Evolutionary conservation across 1,140 invertebrate species (phyloP).

Genomic region (Musca domestica): DNA sequence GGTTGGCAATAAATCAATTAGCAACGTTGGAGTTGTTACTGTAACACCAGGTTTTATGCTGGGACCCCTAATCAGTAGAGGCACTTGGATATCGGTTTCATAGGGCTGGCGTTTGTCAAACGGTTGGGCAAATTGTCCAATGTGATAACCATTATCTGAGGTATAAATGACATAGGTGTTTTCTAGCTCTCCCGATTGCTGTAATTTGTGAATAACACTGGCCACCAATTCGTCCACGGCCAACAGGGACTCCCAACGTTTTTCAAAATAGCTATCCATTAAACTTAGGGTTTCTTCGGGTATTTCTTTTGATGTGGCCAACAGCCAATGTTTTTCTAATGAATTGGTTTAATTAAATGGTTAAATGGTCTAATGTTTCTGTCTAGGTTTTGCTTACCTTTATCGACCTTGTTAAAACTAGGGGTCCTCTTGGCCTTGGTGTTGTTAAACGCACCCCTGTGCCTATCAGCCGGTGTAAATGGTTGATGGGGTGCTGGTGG

Average conservation of each 20-base stretch:
- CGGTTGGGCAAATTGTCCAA: slow-evolving; percentile 83
- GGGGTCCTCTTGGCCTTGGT: slow-evolving; percentile 64
- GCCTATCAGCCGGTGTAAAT: slow-evolving; percentile 74
- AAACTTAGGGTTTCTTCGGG: slow-evolving; percentile 58
- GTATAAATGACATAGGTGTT: slow-evolving; percentile 81
- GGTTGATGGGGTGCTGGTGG: slow-evolving; percentile 83
- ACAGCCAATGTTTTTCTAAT: slow-evolving; percentile 76
- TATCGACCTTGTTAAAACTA: slow-evolving; percentile 68
- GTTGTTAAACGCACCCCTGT: slow-evolving; percentile 63
- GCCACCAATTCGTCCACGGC: slow-evolving; percentile 84
- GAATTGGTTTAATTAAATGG: slow-evolving; percentile 13
- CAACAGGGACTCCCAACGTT: slow-evolving; percentile 74
- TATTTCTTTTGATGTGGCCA: slow-evolving; percentile 66
- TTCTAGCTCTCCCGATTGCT: slow-evolving; percentile 59
- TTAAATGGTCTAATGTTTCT: neutral
- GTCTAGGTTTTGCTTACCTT: neutral
- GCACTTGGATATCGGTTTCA: slow-evolving; percentile 82
- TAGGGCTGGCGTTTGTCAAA: slow-evolving; percentile 87
- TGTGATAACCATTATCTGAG: slow-evolving; percentile 87
- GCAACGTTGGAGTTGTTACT: slow-evolving; percentile 62
- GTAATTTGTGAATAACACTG: slow-evolving; percentile 61
- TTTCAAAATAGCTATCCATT: slow-evolving; percentile 68
- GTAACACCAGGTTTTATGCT: slow-evolving; percentile 57
- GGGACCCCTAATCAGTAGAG: slow-evolving; percentile 77
- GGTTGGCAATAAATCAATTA: slow-evolving; percentile 80